Percentiles rank a stretch among this genome's conserved stretches.
Evolutionary conservation across 2,113 vertebrate species (phyloP).

Genomic region (Nematolebias whitei): DNA sequence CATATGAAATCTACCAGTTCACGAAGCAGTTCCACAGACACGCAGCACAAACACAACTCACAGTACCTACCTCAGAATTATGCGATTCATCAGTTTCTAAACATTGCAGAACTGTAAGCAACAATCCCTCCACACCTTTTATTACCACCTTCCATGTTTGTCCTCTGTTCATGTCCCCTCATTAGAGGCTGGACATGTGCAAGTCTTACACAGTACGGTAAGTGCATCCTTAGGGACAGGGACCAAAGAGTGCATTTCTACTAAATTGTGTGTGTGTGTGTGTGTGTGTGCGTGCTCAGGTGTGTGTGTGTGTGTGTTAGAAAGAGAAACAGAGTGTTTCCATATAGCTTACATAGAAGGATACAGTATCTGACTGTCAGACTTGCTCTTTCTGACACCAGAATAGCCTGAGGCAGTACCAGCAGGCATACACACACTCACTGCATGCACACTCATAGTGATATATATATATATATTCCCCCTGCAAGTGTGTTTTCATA

Average conservation of each 20-base stretch:
- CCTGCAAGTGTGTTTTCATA: conserved; percentile 1
- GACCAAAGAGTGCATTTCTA: conserved; percentile 38
- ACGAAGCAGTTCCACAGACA: not conserved
- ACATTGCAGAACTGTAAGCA: conserved; percentile 12
- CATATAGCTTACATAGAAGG: conserved; percentile 20
- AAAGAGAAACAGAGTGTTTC: conserved; percentile 8
- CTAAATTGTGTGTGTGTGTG: conserved; percentile 15
- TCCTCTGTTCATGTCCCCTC: conserved; percentile 49
- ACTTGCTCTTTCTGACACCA: conserved; percentile 42
- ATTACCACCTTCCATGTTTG: conserved; percentile 1
- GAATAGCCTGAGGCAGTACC: conserved; percentile 42
- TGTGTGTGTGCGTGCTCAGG: conserved; percentile 13
- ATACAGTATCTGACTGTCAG: conserved; percentile 44
- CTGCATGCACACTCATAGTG: conserved; percentile 6
- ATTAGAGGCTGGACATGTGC: conserved; percentile 57
- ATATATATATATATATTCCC: too few relatives aligned
- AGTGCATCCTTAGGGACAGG: conserved; percentile 58
- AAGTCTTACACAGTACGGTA: conserved; percentile 54
- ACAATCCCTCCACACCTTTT: conserved; percentile 20
- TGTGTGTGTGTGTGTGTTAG: too few relatives aligned
- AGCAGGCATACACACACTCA: conserved; percentile 17
- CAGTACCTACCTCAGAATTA: conserved; percentile 7
- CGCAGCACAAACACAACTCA: not conserved
- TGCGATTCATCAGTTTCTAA: conserved; percentile 16
- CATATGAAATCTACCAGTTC: not conserved